Percentiles rank a stretch among this genome's conserved stretches.
phyloP scores from a whole-genome alignment of 2,888 invertebrate species.

The Melieria crassipennis region DNA sequence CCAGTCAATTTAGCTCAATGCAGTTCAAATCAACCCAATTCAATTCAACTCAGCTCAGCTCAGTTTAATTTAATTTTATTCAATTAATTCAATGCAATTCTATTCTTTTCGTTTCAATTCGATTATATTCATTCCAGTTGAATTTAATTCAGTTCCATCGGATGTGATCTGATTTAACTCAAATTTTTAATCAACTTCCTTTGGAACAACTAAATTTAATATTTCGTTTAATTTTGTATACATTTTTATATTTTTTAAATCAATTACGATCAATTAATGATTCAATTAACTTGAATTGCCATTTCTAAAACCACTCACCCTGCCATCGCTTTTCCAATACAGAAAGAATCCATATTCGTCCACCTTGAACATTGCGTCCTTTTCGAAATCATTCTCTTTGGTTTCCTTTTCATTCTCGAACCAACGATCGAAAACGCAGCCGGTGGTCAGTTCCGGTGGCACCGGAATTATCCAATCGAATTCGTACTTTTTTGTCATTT shows the following conservation, averaged over 20 bases:
- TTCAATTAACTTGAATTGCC: too few relatives aligned
- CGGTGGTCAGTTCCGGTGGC: constrained; percentile 81
- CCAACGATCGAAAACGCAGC: constrained; percentile 96
- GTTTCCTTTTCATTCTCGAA: constrained; percentile 94
- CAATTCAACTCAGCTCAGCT: too few relatives aligned
- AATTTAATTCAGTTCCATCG: neutral
- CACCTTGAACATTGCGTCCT: constrained; percentile 90
- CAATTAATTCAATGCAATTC: too few relatives aligned
- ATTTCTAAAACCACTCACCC: constrained; percentile 70
- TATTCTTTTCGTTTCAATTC: too few relatives aligned
- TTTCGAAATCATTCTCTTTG: constrained; percentile 79
- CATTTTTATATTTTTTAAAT: neutral
- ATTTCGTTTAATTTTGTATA: neutral
- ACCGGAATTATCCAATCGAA: constrained; percentile 98
- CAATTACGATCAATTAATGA: too few relatives aligned
- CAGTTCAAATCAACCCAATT: too few relatives aligned
- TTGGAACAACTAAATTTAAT: neutral
- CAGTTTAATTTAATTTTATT: too few relatives aligned
- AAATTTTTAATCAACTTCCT: neutral
- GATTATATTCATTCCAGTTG: neutral
- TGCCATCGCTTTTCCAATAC: constrained; percentile 97
- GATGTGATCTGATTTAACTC: neutral
- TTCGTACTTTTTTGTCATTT: constrained; percentile 98
- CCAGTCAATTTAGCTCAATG: too few relatives aligned
- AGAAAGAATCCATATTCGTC: constrained; percentile 98